Conservation (phyloP, 2,113 vertebrate species). For the Pluvianellus socialis region DNA sequence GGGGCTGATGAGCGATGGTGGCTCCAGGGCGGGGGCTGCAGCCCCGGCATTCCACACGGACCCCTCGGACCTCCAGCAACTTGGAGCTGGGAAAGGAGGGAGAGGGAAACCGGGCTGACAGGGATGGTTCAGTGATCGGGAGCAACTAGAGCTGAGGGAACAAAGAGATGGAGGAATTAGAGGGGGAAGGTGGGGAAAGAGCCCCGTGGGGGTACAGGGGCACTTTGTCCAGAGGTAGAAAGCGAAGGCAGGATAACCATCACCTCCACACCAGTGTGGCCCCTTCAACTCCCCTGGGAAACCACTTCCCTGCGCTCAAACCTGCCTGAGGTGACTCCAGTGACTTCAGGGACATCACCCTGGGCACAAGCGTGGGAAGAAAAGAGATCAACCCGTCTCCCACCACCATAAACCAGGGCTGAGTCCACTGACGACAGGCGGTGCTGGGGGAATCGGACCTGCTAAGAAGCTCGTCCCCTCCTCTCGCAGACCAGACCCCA, state of each 20-base stretch:
- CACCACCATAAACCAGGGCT: fast-evolving
- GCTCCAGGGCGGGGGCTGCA: not conserved
- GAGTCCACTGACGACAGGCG: fast-evolving
- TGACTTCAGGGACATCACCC: not conserved
- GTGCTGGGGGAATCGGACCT: not conserved
- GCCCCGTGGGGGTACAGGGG: fast-evolving
- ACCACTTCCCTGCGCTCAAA: not conserved
- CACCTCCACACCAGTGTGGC: not conserved
- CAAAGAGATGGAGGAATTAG: not conserved
- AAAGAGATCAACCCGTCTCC: not conserved
- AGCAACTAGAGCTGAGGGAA: not conserved
- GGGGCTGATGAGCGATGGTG: not conserved
- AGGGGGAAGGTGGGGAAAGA: not conserved
- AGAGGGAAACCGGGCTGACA: not conserved
- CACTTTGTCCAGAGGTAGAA: not conserved
- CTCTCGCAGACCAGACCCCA: not conserved
- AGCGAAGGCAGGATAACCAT: fast-evolving
- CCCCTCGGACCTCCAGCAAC: not conserved
- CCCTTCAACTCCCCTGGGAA: not conserved
- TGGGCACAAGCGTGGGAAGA: not conserved
- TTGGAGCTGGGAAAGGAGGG: not conserved
- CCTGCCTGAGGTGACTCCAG: not conserved
- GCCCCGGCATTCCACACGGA: not conserved
- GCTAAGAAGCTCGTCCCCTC: not conserved
- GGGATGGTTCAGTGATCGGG: not conserved